Percentiles rank a stretch among this genome's conserved stretches.
These are phyloP conservation scores for Paracyclopina nana DNA, from an alignment of 1,140 invertebrate species.

Conservation along the genomic window DNA sequence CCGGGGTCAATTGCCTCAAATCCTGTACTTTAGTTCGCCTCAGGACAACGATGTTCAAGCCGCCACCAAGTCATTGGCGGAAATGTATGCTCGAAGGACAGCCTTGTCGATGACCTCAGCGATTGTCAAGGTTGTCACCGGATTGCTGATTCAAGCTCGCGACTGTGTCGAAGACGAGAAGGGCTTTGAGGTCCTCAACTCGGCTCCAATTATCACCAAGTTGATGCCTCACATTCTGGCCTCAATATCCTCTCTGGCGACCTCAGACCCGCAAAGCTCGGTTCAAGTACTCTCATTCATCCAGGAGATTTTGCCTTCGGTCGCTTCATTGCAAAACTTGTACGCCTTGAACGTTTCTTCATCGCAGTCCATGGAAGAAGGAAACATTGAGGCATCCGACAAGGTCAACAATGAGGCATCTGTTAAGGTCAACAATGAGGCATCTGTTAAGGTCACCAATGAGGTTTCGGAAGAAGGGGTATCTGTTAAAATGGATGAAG, in stretches of 20 bases:
- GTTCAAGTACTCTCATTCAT: conserved; percentile 74
- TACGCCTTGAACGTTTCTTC: not conserved
- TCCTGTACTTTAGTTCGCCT: conserved; percentile 60
- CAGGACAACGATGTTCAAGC: conserved; percentile 14
- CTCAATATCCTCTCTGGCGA: conserved; percentile 37
- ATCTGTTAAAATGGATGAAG: too few relatives aligned
- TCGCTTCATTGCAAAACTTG: conserved; percentile 53
- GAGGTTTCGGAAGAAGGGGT: not conserved
- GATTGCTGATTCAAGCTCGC: conserved; percentile 45
- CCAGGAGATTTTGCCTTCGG: conserved; percentile 70
- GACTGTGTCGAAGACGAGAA: conserved; percentile 29
- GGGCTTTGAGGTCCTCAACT: conserved; percentile 36
- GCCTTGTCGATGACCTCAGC: conserved; percentile 46
- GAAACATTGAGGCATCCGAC: too few relatives aligned
- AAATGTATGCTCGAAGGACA: conserved; percentile 47
- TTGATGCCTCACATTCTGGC: conserved; percentile 55
- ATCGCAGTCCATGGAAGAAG: too few relatives aligned
- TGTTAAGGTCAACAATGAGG: too few relatives aligned
- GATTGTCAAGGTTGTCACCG: conserved; percentile 46
- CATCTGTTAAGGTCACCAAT: too few relatives aligned
- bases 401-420: not conserved
- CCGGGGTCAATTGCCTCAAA: conserved; percentile 78
- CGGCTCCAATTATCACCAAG: conserved; percentile 42
- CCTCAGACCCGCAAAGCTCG: conserved; percentile 39
- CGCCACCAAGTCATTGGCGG: conserved; percentile 25